Evolutionary conservation across 2,888 invertebrate species (phyloP).

Genomic region (Trypoxylon attenuatum): DNA sequence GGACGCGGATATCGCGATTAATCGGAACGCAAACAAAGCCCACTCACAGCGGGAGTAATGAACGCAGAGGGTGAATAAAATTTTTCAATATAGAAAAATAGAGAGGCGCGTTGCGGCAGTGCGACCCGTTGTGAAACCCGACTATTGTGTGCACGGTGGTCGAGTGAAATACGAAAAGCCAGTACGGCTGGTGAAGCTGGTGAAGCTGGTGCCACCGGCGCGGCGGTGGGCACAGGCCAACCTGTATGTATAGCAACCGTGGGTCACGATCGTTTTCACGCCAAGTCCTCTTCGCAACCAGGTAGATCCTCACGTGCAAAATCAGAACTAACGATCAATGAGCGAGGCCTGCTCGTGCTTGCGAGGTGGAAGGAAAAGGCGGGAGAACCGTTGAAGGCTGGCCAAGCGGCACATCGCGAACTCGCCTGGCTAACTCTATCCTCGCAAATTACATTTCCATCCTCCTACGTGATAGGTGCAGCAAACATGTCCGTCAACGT

Average conservation of each 20-base stretch:
- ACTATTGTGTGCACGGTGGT: neutral
- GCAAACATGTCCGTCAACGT: constrained; percentile 64
- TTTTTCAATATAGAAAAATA: neutral
- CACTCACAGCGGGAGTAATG: neutral
- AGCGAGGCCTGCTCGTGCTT: constrained; percentile 33
- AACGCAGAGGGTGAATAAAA: neutral
- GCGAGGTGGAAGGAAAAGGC: constrained; percentile 14
- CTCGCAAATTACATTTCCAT: constrained; percentile 64
- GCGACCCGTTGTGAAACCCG: neutral
- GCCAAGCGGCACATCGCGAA: constrained; percentile 56
- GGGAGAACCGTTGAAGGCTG: constrained; percentile 42
- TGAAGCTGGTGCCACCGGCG: too few species aligned
- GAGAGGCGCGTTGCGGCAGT: neutral
- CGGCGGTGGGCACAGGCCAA: too few species aligned
- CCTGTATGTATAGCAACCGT: too few species aligned
- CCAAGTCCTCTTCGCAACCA: neutral
- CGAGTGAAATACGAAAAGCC: too few species aligned
- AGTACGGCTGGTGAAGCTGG: too few species aligned
- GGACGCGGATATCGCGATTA: neutral
- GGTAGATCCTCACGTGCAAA: constrained; percentile 49
- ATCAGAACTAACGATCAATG: constrained; percentile 53
- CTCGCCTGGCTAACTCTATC: constrained; percentile 64
- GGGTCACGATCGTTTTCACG: neutral
- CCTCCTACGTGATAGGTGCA: constrained; percentile 62
- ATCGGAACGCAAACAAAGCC: neutral